phyloP scores from a whole-genome alignment of 2,113 vertebrate species.

The Dinomys branickii region DNA sequence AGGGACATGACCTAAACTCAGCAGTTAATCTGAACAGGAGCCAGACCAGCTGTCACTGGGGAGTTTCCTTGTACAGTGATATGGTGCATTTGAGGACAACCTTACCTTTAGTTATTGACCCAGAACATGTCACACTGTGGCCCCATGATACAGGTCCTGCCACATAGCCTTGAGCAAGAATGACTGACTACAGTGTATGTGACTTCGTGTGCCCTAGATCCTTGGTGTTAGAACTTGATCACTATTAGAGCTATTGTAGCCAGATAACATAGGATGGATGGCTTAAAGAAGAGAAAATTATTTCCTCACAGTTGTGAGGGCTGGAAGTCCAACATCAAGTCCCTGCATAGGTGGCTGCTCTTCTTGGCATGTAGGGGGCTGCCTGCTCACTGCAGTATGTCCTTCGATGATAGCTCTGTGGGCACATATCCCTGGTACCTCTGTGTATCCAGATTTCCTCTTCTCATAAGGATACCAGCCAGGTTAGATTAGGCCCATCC shows the following conservation, averaged over 20 bases:
- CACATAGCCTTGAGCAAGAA: not conserved
- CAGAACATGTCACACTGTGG: not conserved
- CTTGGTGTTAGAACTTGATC: not conserved
- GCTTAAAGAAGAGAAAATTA: not conserved
- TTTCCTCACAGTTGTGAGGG: not conserved
- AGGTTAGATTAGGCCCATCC: not conserved
- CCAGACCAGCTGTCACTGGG: not conserved
- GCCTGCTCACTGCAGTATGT: not conserved
- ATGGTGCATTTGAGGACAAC: not conserved
- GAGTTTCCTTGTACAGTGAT: not conserved
- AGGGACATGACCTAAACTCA: not conserved
- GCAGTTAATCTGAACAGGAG: not conserved
- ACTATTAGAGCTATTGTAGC: not conserved
- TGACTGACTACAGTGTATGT: not conserved
- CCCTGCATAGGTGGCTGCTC: not conserved
- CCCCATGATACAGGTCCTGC: not conserved
- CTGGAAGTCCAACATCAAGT: not conserved
- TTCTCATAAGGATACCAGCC: not conserved
- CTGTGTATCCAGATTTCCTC: not conserved
- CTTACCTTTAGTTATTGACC: not conserved
- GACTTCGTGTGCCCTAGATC: not conserved
- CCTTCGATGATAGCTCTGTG: not conserved
- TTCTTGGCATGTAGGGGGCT: not conserved
- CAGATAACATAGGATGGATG: not conserved
- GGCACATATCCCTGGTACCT: not conserved